Evolutionary conservation across 2,113 vertebrate species (phyloP).

Genomic region (Progne subis): DNA sequence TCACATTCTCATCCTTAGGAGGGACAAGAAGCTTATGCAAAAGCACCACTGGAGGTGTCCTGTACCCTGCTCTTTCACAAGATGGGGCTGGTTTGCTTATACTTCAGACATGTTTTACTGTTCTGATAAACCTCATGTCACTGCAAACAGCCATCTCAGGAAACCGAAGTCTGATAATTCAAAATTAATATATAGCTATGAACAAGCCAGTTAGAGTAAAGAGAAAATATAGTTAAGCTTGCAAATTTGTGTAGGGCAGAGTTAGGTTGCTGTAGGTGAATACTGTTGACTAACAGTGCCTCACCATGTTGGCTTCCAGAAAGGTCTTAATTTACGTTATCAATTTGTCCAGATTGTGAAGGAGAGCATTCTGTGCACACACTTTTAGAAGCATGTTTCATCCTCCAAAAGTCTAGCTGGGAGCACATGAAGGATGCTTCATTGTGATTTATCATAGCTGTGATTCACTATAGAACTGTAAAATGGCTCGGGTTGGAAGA

Average conservation of each 20-base stretch:
- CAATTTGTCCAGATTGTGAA: background rate
- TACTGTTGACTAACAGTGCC: background rate
- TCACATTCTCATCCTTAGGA: background rate
- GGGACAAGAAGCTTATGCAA: background rate
- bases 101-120: background rate
- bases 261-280: background rate
- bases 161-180: background rate
- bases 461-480: background rate
- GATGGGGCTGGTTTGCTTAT: background rate
- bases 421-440: too few relatives aligned
- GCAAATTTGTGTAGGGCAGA: background rate
- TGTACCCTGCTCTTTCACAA: background rate
- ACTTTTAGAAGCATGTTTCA: background rate
- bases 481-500: background rate
- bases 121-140: background rate
- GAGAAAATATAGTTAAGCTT: background rate
- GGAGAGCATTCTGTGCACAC: fast-evolving
- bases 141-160: background rate
- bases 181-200: background rate
- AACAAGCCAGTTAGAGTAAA: background rate
- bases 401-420: background rate
- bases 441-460: background rate
- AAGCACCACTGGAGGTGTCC: background rate
- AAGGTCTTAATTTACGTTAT: fast-evolving
- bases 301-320: background rate